Conservation (phyloP, 2,888 invertebrate genomes). For the Chrysolina haemoptera region DNA sequence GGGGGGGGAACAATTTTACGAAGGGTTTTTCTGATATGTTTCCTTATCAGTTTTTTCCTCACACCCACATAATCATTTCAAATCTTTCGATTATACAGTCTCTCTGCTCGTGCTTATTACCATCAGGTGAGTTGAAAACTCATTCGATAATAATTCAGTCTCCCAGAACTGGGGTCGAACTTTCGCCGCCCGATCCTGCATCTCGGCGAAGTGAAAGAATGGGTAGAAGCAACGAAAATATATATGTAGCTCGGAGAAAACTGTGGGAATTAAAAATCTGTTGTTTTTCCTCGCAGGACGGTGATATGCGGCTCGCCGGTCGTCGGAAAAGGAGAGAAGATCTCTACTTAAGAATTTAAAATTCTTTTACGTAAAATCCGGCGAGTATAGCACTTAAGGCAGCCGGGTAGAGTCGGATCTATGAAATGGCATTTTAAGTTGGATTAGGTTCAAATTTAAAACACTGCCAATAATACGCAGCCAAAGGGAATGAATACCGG, state of each 20-base stretch:
- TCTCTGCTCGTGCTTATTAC: too few relatives aligned
- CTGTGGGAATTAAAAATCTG: constrained; percentile 72
- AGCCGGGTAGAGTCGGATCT: constrained; percentile 66
- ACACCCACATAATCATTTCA: too few relatives aligned
- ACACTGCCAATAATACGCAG: constrained; percentile 69
- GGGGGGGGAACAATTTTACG: too few relatives aligned
- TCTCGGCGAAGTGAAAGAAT: constrained; percentile 53
- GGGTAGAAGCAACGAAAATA: constrained; percentile 67
- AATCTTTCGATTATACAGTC: too few relatives aligned
- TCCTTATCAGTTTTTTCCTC: too few relatives aligned
- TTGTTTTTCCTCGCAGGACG: constrained; percentile 67
- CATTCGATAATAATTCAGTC: neutral
- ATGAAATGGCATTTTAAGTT: constrained; percentile 72
- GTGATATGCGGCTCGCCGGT: constrained; percentile 35
- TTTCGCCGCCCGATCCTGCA: constrained; percentile 11
- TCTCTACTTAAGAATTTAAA: constrained; percentile 70
- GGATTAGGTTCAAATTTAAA: constrained; percentile 72
- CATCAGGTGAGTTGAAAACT: neutral
- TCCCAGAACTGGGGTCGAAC: constrained; percentile 1
- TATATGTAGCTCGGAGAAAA: constrained; percentile 68
- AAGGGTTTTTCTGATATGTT: too few relatives aligned
- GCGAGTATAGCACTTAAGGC: constrained; percentile 68
- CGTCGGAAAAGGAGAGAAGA: constrained; percentile 47
- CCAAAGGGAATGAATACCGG: constrained; percentile 65
- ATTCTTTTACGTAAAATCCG: constrained; percentile 71